These are phyloP conservation scores for Acanthoscelides obtectus DNA, from an alignment of 2,888 invertebrate genomes.

Conservation along the genomic window DNA sequence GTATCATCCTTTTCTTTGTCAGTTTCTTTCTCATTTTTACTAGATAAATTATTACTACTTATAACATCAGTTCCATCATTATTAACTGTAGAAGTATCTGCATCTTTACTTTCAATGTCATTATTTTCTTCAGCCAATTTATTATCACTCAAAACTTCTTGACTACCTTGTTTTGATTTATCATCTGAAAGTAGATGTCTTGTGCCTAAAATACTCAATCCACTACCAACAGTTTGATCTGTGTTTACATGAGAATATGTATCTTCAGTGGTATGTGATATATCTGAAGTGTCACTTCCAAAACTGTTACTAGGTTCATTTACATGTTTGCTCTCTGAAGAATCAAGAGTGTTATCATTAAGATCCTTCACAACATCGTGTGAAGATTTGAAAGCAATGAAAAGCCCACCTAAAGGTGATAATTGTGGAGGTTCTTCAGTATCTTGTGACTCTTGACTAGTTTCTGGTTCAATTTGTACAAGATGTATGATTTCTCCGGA, in stretches of 20 bases:
- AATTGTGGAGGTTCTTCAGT: too few relatives aligned
- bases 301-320: not conserved
- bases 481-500: not conserved
- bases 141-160: not conserved
- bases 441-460: not conserved
- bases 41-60: not conserved
- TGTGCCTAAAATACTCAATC: not conserved
- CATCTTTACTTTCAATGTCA: not conserved
- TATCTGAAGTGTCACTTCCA: not conserved
- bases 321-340: not conserved
- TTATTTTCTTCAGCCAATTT: not conserved
- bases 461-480: not conserved
- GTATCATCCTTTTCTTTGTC: not conserved
- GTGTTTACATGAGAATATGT: not conserved
- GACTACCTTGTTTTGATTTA: not conserved
- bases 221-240: not conserved
- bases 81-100: not conserved
- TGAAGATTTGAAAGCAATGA: not conserved
- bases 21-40: not conserved
- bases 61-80: not conserved
- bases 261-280: not conserved
- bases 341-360: not conserved
- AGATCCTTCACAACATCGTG: not conserved
- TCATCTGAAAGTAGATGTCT: not conserved
- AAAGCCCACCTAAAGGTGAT: not conserved